These are phyloP conservation scores for Ambastaia sidthimunki DNA, from an alignment of 2,797 vertebrate species.

Conservation along the genomic window DNA sequence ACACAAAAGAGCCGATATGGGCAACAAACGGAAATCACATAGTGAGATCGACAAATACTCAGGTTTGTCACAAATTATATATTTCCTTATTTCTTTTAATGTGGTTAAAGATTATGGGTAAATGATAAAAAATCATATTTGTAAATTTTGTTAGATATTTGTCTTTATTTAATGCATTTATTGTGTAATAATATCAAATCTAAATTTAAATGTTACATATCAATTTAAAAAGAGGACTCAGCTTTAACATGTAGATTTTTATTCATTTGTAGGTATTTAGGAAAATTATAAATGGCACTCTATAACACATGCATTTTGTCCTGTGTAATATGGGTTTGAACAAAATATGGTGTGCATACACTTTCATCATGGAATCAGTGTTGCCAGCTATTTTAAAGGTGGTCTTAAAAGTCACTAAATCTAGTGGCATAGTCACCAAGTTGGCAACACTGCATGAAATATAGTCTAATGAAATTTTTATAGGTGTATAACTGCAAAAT, in stretches of 20 bases:
- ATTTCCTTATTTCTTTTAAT: background rate
- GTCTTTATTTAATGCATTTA: background rate
- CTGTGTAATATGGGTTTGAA: too few species aligned
- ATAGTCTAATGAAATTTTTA: background rate
- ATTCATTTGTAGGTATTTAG: too few species aligned
- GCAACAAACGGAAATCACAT: constrained; percentile 59
- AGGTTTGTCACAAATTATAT: constrained; percentile 83
- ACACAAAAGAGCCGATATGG: constrained; percentile 65
- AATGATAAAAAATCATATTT: too few species aligned
- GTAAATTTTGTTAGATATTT: background rate
- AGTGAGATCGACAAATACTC: constrained; percentile 88
- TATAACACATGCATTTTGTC: too few species aligned
- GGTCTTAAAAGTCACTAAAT: too few species aligned
- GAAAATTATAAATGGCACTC: background rate
- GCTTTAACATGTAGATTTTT: too few species aligned
- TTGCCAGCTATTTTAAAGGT: too few species aligned
- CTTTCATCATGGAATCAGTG: too few species aligned
- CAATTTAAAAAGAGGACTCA: too few species aligned
- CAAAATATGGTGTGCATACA: too few species aligned
- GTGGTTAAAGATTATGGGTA: background rate
- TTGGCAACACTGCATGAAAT: background rate
- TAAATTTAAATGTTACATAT: too few species aligned
- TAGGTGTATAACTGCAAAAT: background rate
- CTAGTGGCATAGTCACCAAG: too few species aligned
- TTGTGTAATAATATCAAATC: background rate